Conservation (phyloP, 2,888 invertebrate species). For the Harpalus rufipes region DNA sequence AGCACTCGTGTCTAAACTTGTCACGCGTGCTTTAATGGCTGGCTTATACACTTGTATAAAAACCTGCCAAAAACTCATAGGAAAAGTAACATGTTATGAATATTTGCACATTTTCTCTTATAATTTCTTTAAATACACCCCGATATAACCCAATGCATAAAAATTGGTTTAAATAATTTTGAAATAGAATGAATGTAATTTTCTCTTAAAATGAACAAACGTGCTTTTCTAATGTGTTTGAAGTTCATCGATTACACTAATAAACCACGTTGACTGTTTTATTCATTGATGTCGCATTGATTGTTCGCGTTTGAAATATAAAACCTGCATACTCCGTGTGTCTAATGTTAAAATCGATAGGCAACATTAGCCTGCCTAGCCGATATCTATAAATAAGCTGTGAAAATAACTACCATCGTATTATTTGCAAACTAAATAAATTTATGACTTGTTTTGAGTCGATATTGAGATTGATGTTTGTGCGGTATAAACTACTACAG, state of each 20-base stretch:
- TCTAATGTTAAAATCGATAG: conserved; percentile 63
- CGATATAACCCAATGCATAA: too few species aligned
- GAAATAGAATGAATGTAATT: too few species aligned
- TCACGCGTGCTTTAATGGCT: too few species aligned
- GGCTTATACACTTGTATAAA: too few species aligned
- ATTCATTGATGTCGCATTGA: conserved; percentile 61
- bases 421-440: conserved; percentile 33
- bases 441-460: conserved; percentile 13
- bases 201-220: not conserved
- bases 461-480: conserved; percentile 28
- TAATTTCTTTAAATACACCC: too few species aligned
- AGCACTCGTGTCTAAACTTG: too few species aligned
- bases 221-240: not conserved
- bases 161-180: too few species aligned
- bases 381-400: conserved; percentile 54
- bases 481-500: not conserved
- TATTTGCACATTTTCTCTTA: too few species aligned
- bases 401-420: conserved; percentile 39
- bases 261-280: conserved; percentile 33
- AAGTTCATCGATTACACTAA: conserved; percentile 23
- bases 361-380: conserved; percentile 15
- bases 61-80: too few species aligned
- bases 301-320: conserved; percentile 57
- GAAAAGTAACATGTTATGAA: too few species aligned
- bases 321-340: conserved; percentile 27